Percentiles rank a stretch among this genome's conserved stretches.
These are phyloP conservation scores for Sebastes hopkinsi DNA, from an alignment of 2,797 vertebrate species.

Conservation along the genomic window DNA sequence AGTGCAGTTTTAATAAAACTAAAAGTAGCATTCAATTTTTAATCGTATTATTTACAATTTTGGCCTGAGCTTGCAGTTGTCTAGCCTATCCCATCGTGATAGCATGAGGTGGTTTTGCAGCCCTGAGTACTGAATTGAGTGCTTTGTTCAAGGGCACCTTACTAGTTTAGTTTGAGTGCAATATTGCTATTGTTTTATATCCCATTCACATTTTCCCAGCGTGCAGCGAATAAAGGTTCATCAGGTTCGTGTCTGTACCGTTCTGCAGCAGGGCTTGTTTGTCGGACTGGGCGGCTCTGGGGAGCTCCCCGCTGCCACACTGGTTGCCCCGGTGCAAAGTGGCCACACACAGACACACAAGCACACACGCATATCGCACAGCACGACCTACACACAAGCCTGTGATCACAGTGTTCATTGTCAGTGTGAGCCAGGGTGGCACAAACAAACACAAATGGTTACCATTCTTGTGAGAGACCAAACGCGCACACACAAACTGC, in stretches of 20 bases:
- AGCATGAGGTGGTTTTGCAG: neutral
- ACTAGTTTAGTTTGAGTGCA: neutral
- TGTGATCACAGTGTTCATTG: constrained; percentile 67
- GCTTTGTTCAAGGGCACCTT: neutral
- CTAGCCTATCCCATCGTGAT: neutral
- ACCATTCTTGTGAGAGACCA: constrained; percentile 59
- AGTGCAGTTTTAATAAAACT: neutral
- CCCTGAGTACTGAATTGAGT: neutral
- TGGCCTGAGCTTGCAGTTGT: neutral
- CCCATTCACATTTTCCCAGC: constrained; percentile 13
- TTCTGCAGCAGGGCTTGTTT: constrained; percentile 47
- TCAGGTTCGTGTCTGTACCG: constrained; percentile 14
- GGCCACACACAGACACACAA: constrained; percentile 40
- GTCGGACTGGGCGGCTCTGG: constrained; percentile 35
- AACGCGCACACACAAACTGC: constrained; percentile 25
- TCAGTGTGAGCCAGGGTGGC: constrained; percentile 50
- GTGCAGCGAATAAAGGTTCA: constrained; percentile 10
- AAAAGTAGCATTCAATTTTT: neutral
- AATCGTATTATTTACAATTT: neutral
- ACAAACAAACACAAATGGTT: constrained; percentile 71
- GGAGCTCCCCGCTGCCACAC: constrained; percentile 43
- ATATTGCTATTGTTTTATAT: neutral
- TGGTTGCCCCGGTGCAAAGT: constrained; percentile 39
- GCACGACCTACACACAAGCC: constrained; percentile 42
- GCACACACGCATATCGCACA: neutral